Percentiles rank a stretch among this genome's conserved stretches.
Conservation (phyloP, 2,797 vertebrate genomes). For the Cichlasoma orientale region DNA sequence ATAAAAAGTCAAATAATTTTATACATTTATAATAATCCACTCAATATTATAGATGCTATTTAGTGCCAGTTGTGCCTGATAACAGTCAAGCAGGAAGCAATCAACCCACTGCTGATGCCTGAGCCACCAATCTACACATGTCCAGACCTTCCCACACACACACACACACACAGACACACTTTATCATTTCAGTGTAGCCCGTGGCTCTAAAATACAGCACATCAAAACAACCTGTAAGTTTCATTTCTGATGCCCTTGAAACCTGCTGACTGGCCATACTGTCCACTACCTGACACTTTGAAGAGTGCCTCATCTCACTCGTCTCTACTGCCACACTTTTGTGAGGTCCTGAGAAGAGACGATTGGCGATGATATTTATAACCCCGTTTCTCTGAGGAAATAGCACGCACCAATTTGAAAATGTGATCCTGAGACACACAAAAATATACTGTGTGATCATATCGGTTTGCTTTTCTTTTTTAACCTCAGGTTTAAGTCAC, state of each 20-base stretch:
- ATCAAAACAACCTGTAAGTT: constrained; percentile 81
- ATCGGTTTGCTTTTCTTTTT: constrained; percentile 5
- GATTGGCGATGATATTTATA: background rate
- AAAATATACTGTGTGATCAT: background rate
- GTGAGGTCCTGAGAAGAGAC: constrained; percentile 41
- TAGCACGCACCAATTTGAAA: background rate
- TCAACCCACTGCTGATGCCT: constrained; percentile 58
- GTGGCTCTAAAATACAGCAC: constrained; percentile 79
- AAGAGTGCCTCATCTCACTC: constrained; percentile 65
- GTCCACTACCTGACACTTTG: constrained; percentile 72
- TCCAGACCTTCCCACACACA: constrained; percentile 16
- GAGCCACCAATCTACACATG: constrained; percentile 48
- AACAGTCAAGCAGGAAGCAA: constrained; percentile 60
- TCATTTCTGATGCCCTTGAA: constrained; percentile 69
- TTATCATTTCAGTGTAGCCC: constrained; percentile 74
- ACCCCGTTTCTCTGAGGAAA: background rate
- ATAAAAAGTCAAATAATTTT: background rate
- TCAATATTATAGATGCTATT: constrained; percentile 25
- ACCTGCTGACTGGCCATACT: constrained; percentile 78
- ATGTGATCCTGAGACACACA: background rate
- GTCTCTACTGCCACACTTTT: constrained; percentile 27
- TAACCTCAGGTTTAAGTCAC: constrained; percentile 28
- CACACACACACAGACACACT: constrained; percentile 45
- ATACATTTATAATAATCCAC: background rate
- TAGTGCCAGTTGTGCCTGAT: constrained; percentile 32